Percentiles rank a stretch among this genome's conserved stretches.
phyloP scores from a whole-genome alignment of 1,140 invertebrate genomes.

The Elysia chlorotica region DNA sequence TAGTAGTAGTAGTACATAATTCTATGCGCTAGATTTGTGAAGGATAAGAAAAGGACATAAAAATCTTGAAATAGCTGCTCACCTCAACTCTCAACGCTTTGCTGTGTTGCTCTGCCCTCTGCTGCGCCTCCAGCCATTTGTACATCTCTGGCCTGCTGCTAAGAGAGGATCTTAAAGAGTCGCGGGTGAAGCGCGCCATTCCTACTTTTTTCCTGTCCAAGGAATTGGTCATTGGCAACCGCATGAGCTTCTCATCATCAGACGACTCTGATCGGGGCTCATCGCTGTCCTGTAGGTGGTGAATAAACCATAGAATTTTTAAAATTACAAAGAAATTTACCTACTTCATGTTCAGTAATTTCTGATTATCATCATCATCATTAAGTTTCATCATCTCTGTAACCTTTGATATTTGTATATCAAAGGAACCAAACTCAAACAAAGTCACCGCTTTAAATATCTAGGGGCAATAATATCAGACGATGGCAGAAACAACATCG shows the following conservation, averaged over 20 bases:
- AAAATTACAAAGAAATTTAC: no score
- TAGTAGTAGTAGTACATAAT: no score
- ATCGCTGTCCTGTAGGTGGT: slow-evolving; percentile 31
- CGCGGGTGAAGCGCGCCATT: slow-evolving; percentile 62
- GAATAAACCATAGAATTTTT: not conserved
- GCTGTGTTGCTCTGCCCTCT: slow-evolving; percentile 63
- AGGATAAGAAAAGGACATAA: no score
- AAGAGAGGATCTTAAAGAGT: slow-evolving; percentile 81
- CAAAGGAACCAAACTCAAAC: not conserved
- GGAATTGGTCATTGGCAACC: slow-evolving; percentile 33
- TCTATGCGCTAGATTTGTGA: no score
- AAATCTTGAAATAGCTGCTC: not conserved
- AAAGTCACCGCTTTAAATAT: no score
- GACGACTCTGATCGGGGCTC: slow-evolving; percentile 32
- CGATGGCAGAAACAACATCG: no score
- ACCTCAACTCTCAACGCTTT: slow-evolving; percentile 7
- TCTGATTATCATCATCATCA: no score
- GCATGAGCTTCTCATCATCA: slow-evolving; percentile 24
- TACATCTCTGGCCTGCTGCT: slow-evolving; percentile 69
- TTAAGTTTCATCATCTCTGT: not conserved
- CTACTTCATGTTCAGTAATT: no score
- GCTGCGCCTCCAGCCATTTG: slow-evolving; percentile 84
- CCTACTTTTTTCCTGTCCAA: slow-evolving; percentile 36
- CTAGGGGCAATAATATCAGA: no score
- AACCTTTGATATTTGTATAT: not conserved